Conservation (phyloP, 2,888 invertebrate genomes). For the Rhagonycha fulva region DNA sequence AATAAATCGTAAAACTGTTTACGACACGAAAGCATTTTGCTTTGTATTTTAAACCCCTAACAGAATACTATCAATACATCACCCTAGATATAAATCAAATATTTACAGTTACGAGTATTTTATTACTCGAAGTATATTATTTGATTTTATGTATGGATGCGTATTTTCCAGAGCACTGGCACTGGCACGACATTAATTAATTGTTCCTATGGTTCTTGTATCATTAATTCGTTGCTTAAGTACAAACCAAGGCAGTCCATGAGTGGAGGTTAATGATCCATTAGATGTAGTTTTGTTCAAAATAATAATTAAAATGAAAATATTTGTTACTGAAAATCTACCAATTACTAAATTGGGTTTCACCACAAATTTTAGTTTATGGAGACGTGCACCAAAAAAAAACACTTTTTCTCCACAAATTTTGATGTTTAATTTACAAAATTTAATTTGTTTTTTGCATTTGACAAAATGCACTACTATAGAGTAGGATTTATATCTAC, state of each 20-base stretch:
- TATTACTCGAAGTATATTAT: constrained; percentile 13
- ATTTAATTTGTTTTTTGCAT: too few relatives aligned
- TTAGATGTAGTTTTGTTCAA: neutral
- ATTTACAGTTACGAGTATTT: constrained; percentile 17
- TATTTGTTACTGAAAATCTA: too few relatives aligned
- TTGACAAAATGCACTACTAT: too few relatives aligned
- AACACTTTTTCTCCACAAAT: too few relatives aligned
- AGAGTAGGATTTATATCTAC: too few relatives aligned
- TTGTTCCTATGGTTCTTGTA: neutral
- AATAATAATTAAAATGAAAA: neutral
- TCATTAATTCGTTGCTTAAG: neutral
- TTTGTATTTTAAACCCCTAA: constrained; percentile 14
- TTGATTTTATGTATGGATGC: neutral
- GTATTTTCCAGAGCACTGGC: neutral
- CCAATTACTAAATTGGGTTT: too few relatives aligned
- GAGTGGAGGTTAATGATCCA: neutral
- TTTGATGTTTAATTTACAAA: too few relatives aligned
- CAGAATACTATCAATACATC: constrained; percentile 17
- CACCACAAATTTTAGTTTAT: too few relatives aligned
- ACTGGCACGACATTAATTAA: neutral
- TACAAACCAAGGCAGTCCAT: neutral
- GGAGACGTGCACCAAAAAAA: too few relatives aligned
- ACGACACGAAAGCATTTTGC: constrained; percentile 9
- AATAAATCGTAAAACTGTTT: neutral
- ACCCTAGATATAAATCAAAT: constrained; percentile 23